phyloP scores from a whole-genome alignment of 2,888 invertebrate species.

The Parnassius orleans region DNA sequence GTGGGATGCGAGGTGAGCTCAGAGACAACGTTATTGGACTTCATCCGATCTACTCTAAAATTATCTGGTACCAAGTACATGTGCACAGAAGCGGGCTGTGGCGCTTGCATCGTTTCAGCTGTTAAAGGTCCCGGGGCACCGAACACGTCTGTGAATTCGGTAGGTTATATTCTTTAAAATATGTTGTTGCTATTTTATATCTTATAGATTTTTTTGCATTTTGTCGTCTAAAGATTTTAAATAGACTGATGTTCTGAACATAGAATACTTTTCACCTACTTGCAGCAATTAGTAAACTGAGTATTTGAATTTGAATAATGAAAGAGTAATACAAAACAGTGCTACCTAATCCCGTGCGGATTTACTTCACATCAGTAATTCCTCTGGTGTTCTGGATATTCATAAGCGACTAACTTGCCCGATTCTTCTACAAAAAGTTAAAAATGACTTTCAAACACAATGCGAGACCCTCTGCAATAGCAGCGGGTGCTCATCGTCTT shows the following conservation, averaged over 20 bases:
- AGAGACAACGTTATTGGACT: slow-evolving; percentile 80
- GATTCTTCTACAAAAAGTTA: background rate
- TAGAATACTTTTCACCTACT: too few species aligned
- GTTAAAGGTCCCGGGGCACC: slow-evolving; percentile 46
- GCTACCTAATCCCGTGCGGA: too few species aligned
- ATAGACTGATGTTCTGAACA: background rate
- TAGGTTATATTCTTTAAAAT: background rate
- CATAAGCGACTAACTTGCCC: too few species aligned
- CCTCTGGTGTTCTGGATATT: too few species aligned
- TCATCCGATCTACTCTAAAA: slow-evolving; percentile 76
- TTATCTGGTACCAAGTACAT: slow-evolving; percentile 84
- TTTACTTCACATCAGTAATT: too few species aligned
- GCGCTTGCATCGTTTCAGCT: slow-evolving; percentile 80
- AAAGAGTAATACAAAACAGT: too few species aligned
- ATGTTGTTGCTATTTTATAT: too few species aligned
- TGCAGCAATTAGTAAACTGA: too few species aligned
- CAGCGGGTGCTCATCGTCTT: too few species aligned
- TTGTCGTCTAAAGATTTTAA: background rate
- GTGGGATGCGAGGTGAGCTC: slow-evolving; percentile 71
- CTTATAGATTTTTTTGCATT: background rate
- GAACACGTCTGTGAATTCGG: slow-evolving; percentile 12
- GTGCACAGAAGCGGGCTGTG: slow-evolving; percentile 87
- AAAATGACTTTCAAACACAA: background rate
- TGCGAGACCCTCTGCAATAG: too few species aligned
- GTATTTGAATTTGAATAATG: too few species aligned